These are phyloP conservation scores for Oreochromis aureus DNA, from an alignment of 2,113 vertebrate genomes.

Conservation along the genomic window DNA sequence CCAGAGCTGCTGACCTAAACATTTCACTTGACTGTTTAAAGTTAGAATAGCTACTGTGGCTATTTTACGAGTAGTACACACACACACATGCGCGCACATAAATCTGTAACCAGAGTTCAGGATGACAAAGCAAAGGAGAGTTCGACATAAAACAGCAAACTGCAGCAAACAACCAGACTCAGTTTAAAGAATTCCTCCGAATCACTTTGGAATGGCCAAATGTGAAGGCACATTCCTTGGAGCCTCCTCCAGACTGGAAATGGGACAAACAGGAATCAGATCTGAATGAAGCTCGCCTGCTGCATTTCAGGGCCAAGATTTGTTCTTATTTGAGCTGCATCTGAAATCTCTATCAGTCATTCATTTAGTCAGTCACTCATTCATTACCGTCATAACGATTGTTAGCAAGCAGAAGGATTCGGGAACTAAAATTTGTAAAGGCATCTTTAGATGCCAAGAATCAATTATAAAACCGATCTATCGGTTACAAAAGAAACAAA, in stretches of 20 bases:
- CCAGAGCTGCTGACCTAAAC: slow-evolving; percentile 49
- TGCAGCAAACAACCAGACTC: background rate
- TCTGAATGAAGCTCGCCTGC: slow-evolving; percentile 5
- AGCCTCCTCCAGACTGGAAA: slow-evolving; percentile 6
- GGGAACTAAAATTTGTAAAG: background rate
- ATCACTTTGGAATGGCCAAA: background rate
- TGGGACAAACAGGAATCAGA: slow-evolving; percentile 17
- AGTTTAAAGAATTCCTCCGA: background rate
- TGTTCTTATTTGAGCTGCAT: background rate
- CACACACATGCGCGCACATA: background rate
- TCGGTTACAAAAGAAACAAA: background rate
- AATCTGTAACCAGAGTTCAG: background rate
- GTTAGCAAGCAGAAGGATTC: background rate
- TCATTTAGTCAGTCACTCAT: background rate
- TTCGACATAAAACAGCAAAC: background rate
- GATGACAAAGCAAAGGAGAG: background rate
- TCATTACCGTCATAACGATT: background rate
- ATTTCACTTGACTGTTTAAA: slow-evolving; percentile 33
- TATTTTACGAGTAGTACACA: slow-evolving; percentile 18
- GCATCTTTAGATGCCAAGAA: background rate
- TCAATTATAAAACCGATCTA: background rate
- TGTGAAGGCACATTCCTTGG: background rate
- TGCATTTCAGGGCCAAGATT: background rate
- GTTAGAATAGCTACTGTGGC: slow-evolving; percentile 27
- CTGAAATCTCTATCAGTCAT: background rate